Percentiles rank a stretch among this genome's conserved stretches.
Evolutionary conservation across 2,888 invertebrate genomes (phyloP).

Genomic region (Microctonus brassicae): DNA sequence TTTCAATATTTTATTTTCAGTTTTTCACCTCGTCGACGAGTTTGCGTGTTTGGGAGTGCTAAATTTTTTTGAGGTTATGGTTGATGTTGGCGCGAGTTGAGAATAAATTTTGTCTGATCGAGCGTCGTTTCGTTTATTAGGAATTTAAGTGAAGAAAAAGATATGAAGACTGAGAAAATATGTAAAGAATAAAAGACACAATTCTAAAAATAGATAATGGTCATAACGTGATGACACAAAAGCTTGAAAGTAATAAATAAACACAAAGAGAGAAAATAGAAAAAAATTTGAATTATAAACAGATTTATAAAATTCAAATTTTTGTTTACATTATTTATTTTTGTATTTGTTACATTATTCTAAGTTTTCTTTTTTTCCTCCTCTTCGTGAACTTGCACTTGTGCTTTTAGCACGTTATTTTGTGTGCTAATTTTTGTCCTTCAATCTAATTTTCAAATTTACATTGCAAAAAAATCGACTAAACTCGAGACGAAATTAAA

Average conservation of each 20-base stretch:
- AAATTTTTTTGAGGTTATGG: background rate
- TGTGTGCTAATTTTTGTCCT: too few relatives aligned
- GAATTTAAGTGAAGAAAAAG: slow-evolving; percentile 30
- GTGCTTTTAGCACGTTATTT: too few relatives aligned
- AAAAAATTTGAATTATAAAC: too few relatives aligned
- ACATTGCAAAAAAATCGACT: too few relatives aligned
- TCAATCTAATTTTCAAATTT: too few relatives aligned
- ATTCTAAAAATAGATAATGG: slow-evolving; percentile 4
- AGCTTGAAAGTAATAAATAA: too few relatives aligned
- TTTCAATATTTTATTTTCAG: background rate
- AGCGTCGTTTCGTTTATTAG: background rate
- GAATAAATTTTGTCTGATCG: background rate
- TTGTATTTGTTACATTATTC: background rate
- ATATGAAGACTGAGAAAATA: slow-evolving; percentile 13
- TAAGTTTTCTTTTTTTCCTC: background rate
- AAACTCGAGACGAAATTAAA: too few relatives aligned
- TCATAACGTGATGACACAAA: slow-evolving; percentile 12
- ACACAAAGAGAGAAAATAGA: too few relatives aligned
- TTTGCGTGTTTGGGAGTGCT: background rate
- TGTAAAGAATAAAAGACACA: background rate
- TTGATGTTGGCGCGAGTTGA: background rate
- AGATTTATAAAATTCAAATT: background rate
- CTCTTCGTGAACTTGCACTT: too few relatives aligned
- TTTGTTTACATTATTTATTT: background rate
- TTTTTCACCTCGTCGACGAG: background rate